phyloP scores from a whole-genome alignment of 2,113 vertebrate species.

The Oncorhynchus mykiss region DNA sequence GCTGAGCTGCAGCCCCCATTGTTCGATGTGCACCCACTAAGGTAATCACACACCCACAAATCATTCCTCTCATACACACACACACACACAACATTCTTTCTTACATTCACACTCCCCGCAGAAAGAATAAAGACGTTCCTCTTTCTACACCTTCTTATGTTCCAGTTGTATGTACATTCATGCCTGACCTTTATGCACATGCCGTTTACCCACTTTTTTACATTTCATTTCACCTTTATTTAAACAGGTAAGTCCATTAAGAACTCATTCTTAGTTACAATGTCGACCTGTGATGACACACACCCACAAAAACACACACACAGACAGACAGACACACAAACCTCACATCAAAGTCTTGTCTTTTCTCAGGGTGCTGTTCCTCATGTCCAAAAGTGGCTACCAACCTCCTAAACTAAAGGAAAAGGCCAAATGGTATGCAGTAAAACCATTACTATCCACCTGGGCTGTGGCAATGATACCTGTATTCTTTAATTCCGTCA shows the following conservation, averaged over 20 bases:
- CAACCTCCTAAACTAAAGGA: conserved; percentile 90
- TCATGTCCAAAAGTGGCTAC: conserved; percentile 93
- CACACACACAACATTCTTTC: background rate
- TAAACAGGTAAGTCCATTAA: no score
- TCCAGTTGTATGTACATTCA: no score
- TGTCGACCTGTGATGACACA: background rate
- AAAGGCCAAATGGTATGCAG: conserved; percentile 82
- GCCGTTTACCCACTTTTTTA: no score
- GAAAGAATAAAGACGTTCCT: background rate
- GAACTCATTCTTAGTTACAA: no score
- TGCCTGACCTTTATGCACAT: no score
- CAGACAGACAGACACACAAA: background rate
- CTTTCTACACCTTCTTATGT: background rate
- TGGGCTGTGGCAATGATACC: background rate
- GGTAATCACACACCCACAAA: conserved; percentile 63
- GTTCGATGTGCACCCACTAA: conserved; percentile 88
- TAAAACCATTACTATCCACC: background rate
- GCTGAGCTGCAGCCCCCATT: conserved; percentile 85
- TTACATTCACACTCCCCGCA: background rate
- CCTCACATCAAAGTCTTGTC: background rate
- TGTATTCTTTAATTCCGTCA: background rate
- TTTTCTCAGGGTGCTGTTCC: conserved; percentile 81
- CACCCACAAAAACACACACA: background rate
- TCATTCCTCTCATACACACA: background rate
- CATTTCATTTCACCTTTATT: no score